These are phyloP conservation scores for Scolanthus callimorphus DNA, from an alignment of 92 coral and sea anemone species.

Conservation along the genomic window DNA sequence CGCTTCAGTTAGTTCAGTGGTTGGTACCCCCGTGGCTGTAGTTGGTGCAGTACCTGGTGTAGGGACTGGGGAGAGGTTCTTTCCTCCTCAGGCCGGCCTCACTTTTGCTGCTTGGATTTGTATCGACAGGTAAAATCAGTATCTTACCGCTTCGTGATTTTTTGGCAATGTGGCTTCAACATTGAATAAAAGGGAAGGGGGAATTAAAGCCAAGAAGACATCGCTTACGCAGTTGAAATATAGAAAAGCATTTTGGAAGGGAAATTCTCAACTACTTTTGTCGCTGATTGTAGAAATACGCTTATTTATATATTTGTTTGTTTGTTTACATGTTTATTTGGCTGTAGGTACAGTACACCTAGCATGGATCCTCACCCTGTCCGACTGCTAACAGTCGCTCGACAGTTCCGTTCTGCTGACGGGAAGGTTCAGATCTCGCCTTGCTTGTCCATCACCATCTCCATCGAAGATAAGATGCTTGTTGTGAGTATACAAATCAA, in stretches of 20 bases:
- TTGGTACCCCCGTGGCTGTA: slow-evolving; percentile 73
- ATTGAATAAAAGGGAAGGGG: too few relatives aligned
- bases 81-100: slow-evolving; percentile 95
- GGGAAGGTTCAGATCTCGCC: slow-evolving; percentile 60
- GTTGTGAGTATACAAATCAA: too few relatives aligned
- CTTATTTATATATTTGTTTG: too few relatives aligned
- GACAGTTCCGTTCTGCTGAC: slow-evolving; percentile 67
- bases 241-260: too few relatives aligned
- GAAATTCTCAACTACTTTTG: too few relatives aligned
- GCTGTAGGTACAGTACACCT: slow-evolving; percentile 73
- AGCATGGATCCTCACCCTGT: slow-evolving; percentile 90
- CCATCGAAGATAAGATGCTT: slow-evolving; percentile 81
- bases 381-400: slow-evolving; percentile 71
- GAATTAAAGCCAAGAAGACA: too few relatives aligned
- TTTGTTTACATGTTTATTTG: too few relatives aligned
- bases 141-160: too few relatives aligned
- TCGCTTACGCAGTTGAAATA: too few relatives aligned
- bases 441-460: slow-evolving; percentile 77
- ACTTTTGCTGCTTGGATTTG: slow-evolving; percentile 85
- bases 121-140: slow-evolving; percentile 51
- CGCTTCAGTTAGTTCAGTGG: slow-evolving; percentile 86
- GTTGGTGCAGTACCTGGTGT: slow-evolving; percentile 91
- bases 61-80: slow-evolving; percentile 86
- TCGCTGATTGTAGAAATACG: too few relatives aligned
- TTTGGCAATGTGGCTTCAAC: too few relatives aligned